phyloP scores from a whole-genome alignment of 2,113 vertebrate species.

The Ammospiza nelsoni region DNA sequence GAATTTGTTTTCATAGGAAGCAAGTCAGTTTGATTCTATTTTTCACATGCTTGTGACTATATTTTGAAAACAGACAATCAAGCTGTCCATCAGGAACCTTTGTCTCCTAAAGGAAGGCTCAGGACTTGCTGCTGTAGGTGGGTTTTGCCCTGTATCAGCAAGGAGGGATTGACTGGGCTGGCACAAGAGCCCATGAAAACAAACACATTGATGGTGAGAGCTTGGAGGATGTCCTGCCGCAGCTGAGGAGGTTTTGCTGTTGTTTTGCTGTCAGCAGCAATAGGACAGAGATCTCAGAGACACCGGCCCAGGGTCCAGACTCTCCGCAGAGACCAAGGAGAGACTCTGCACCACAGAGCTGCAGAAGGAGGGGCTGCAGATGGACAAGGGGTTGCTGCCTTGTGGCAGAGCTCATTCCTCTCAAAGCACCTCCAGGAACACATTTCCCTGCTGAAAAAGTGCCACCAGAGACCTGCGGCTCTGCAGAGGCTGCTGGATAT shows the following conservation, averaged over 20 bases:
- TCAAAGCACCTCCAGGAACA: neutral
- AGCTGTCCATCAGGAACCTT: neutral
- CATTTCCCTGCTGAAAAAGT: neutral
- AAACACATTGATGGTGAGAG: neutral
- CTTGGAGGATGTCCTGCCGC: neutral
- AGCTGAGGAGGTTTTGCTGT: neutral
- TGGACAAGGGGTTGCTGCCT: neutral
- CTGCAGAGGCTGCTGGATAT: neutral
- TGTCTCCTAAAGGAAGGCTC: neutral
- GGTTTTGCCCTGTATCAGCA: neutral
- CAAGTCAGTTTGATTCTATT: neutral
- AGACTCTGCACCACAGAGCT: neutral
- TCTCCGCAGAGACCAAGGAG: neutral
- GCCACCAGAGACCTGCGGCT: neutral
- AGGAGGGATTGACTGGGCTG: neutral
- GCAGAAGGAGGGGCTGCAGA: neutral
- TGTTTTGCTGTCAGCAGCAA: neutral
- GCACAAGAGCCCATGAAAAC: neutral
- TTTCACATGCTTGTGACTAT: neutral
- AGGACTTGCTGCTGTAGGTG: neutral
- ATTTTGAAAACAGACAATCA: conserved; percentile 26
- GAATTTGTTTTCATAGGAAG: conserved; percentile 30
- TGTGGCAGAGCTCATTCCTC: neutral
- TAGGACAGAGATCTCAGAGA: neutral
- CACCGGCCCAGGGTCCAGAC: neutral